These are phyloP conservation scores for Uropsilus gracilis DNA, from an alignment of 2,113 vertebrate species.

Conservation along the genomic window DNA sequence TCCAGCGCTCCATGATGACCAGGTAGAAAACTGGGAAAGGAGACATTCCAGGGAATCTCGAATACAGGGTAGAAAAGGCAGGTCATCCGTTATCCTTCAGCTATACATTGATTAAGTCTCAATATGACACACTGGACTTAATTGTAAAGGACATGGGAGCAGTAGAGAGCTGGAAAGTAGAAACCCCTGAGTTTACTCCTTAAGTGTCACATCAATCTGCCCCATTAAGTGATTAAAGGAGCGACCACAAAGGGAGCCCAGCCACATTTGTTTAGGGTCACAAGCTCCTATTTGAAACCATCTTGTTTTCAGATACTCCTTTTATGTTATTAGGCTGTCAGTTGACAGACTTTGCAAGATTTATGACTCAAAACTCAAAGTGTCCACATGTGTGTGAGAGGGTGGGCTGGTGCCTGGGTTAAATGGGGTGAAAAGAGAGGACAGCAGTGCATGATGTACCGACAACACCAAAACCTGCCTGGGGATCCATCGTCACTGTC, in stretches of 20 bases:
- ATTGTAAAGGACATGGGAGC: constrained; percentile 72
- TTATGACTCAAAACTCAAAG: constrained; percentile 83
- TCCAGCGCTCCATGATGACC: constrained; percentile 10
- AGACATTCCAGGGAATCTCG: constrained; percentile 48
- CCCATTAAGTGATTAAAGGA: constrained; percentile 84
- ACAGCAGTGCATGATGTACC: not conserved
- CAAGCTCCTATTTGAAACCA: constrained; percentile 84
- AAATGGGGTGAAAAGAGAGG: not conserved
- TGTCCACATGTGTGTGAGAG: constrained; percentile 38
- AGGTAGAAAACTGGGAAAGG: constrained; percentile 56
- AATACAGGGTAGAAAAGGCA: not conserved
- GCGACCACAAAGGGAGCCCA: constrained; percentile 81
- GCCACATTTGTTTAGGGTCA: constrained; percentile 89
- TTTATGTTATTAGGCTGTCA: constrained; percentile 87
- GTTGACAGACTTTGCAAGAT: constrained; percentile 81
- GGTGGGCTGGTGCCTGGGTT: not conserved
- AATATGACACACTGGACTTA: constrained; percentile 66
- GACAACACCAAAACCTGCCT: constrained; percentile 3
- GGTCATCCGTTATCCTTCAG: constrained; percentile 7
- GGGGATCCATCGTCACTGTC: not conserved
- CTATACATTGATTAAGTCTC: constrained; percentile 55
- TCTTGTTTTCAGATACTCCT: constrained; percentile 87
- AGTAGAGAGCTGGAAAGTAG: constrained; percentile 28
- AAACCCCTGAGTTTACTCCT: constrained; percentile 78
- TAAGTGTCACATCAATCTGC: constrained; percentile 82